Evolutionary conservation across 2,888 invertebrate genomes (phyloP).

Genomic region (Taphrorychus bicolor): DNA sequence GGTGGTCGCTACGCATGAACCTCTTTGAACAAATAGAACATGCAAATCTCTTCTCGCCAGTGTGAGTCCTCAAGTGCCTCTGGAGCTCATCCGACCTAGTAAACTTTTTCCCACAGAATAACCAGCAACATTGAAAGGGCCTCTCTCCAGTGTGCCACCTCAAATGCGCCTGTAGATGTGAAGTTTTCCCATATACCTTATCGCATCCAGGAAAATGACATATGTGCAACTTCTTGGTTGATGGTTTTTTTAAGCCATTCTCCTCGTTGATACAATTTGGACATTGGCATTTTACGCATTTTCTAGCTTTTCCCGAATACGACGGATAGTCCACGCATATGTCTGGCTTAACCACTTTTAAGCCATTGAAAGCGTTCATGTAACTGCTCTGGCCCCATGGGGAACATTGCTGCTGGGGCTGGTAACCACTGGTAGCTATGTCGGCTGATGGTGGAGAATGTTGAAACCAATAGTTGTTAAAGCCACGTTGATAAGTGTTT

Average conservation of each 20-base stretch:
- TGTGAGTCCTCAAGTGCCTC: conserved; percentile 87
- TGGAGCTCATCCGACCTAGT: conserved; percentile 92
- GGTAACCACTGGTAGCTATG: conserved; percentile 56
- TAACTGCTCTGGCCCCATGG: conserved; percentile 61
- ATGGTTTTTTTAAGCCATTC: conserved; percentile 79
- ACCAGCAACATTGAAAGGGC: conserved; percentile 88
- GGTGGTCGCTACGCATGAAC: conserved; percentile 92
- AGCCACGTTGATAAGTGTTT: conserved; percentile 48
- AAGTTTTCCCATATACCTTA: conserved; percentile 91
- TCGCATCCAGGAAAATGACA: conserved; percentile 89
- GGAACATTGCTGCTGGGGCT: conserved; percentile 62
- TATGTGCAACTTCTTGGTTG: conserved; percentile 82
- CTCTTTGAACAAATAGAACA: conserved; percentile 88
- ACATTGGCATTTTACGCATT: conserved; percentile 79
- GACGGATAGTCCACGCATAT: conserved; percentile 51
- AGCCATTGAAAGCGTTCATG: conserved; percentile 54
- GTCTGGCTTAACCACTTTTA: conserved; percentile 60
- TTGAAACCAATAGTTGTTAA: conserved; percentile 57
- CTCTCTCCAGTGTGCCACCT: conserved; percentile 93
- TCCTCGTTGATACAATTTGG: conserved; percentile 85
- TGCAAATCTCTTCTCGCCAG: conserved; percentile 87
- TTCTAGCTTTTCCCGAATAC: conserved; percentile 65
- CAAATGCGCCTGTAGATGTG: conserved; percentile 71
- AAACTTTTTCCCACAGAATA: conserved; percentile 89
- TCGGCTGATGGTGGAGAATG: conserved; percentile 57